phyloP scores from a whole-genome alignment of 2,113 vertebrate genomes.

The Rhinoptilus africanus region DNA sequence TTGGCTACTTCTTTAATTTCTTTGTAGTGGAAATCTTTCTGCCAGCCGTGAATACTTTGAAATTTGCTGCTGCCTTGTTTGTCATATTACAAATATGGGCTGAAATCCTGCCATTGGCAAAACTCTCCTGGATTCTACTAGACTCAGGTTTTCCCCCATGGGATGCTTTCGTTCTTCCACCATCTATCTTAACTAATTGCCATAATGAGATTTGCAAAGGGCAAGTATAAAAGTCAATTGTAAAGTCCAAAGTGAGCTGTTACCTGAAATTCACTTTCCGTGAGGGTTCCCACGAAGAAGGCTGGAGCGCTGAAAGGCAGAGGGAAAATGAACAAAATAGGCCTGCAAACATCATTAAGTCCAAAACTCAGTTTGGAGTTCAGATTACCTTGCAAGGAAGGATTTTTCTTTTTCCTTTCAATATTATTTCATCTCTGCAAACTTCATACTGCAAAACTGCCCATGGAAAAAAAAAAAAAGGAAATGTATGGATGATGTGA shows the following conservation, averaged over 20 bases:
- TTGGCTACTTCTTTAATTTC: not conserved
- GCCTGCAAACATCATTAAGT: constrained; percentile 13
- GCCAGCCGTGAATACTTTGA: not conserved
- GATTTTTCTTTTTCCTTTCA: not conserved
- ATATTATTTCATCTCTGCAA: not conserved
- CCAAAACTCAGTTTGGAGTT: not conserved
- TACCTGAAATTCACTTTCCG: constrained; percentile 20
- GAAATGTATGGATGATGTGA: not conserved
- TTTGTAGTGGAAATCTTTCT: not conserved
- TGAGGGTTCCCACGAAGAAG: not conserved
- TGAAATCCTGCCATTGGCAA: not conserved
- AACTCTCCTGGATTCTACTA: not conserved
- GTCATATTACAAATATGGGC: not conserved
- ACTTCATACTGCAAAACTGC: not conserved
- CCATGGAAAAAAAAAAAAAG: not conserved
- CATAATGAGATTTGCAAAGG: constrained; percentile 41
- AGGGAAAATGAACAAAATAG: not conserved
- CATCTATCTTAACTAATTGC: constrained; percentile 32
- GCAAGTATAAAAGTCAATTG: not conserved
- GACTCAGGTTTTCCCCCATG: not conserved
- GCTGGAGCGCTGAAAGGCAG: not conserved
- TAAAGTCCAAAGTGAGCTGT: not conserved
- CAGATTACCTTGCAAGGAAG: not conserved
- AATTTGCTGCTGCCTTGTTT: not conserved
- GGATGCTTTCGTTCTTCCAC: not conserved